These are phyloP conservation scores for Stichopus chloronotus DNA, from an alignment of 35 echinoderm and acorn worm genomes.

Conservation along the genomic window DNA sequence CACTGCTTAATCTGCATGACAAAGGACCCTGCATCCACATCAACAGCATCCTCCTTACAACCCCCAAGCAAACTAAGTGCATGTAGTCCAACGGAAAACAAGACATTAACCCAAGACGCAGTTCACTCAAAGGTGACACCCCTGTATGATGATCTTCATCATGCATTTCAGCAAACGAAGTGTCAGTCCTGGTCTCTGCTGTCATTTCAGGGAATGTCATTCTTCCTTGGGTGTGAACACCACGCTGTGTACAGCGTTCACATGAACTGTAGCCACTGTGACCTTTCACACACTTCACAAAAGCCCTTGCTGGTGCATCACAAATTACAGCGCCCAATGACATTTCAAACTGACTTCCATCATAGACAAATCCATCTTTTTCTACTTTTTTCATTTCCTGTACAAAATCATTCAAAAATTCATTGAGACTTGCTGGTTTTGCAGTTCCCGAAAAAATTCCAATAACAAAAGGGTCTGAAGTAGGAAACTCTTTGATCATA, in stretches of 20 bases:
- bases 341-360: background rate
- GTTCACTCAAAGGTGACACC: background rate
- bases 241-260: constrained; percentile 54
- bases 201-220: constrained; percentile 62
- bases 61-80: constrained; percentile 77
- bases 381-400: constrained; percentile 56
- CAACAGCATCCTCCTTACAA: constrained; percentile 50
- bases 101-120: constrained; percentile 47
- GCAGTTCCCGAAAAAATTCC: constrained; percentile 26
- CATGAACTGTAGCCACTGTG: constrained; percentile 64
- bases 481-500: background rate
- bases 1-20: background rate
- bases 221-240: constrained; percentile 10
- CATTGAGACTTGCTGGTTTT: constrained; percentile 16
- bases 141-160: constrained; percentile 65
- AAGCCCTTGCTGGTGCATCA: constrained; percentile 70
- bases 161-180: constrained; percentile 13
- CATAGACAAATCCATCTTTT: background rate
- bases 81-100: constrained; percentile 74
- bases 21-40: constrained; percentile 62
- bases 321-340: constrained; percentile 54
- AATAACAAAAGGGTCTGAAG: constrained; percentile 47
- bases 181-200: constrained; percentile 49
- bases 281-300: constrained; percentile 56
- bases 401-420: constrained; percentile 65